Conservation (phyloP, 2,888 invertebrate species). For the Arctia plantaginis region DNA sequence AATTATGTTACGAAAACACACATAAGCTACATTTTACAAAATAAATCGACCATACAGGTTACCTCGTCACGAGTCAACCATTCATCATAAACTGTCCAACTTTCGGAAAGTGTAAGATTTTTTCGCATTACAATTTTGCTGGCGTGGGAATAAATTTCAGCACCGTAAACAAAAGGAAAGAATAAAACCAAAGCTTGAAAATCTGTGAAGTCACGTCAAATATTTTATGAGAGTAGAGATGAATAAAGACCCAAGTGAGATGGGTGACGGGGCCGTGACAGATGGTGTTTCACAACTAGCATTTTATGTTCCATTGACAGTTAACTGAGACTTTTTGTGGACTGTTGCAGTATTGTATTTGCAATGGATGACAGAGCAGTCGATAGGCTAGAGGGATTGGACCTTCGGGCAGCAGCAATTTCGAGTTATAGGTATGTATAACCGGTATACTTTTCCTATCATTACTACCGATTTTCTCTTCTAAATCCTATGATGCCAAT, state of each 20-base stretch:
- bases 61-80: conserved; percentile 16
- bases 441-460: too few relatives aligned
- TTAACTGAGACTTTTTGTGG: too few relatives aligned
- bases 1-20: conserved; percentile 5
- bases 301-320: background rate
- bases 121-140: background rate
- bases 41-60: conserved; percentile 6
- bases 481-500: too few relatives aligned
- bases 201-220: conserved; percentile 23
- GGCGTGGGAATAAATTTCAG: conserved; percentile 15
- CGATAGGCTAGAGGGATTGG: too few relatives aligned
- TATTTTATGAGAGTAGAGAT: conserved; percentile 6
- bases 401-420: too few relatives aligned
- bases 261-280: background rate
- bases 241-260: background rate
- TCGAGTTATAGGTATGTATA: too few relatives aligned
- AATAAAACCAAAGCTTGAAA: conserved; percentile 23
- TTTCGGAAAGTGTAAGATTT: conserved; percentile 6
- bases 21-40: conserved; percentile 3
- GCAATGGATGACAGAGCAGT: too few relatives aligned
- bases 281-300: background rate
- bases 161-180: conserved; percentile 27
- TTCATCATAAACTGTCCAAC: conserved; percentile 23
- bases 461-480: too few relatives aligned
- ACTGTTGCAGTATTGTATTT: too few relatives aligned